These are phyloP conservation scores for Hydra vulgaris DNA, from an alignment of 30 jellyfish, hydroid and myxozoan genomes.

Conservation along the genomic window DNA sequence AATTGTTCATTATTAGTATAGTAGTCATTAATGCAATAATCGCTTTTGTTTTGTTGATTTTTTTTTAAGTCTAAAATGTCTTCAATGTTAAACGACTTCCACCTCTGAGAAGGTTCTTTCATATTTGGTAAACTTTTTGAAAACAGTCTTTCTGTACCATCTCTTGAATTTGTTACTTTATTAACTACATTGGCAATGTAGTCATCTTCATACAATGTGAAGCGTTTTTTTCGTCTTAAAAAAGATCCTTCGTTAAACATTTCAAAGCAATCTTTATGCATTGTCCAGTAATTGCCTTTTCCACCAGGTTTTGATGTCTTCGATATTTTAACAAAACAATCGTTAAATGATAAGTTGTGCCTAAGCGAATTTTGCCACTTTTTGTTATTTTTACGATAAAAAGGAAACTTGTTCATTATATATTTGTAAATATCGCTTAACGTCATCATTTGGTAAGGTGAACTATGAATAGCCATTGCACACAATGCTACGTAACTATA, in stretches of 20 bases:
- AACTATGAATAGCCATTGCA: conserved; percentile 96
- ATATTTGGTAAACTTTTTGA: too few species aligned
- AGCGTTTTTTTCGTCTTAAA: conserved; percentile 74
- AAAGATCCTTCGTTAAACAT: conserved; percentile 94
- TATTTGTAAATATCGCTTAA: conserved; percentile 76
- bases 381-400: conserved; percentile 69
- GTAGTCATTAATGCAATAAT: too few species aligned
- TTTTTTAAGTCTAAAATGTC: background rate
- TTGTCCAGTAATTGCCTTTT: conserved; percentile 92
- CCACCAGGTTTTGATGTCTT: conserved; percentile 93
- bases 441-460: conserved; percentile 89
- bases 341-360: conserved; percentile 85
- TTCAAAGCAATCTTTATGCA: conserved; percentile 81
- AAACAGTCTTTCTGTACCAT: too few species aligned
- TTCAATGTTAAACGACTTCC: conserved; percentile 1
- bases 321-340: conserved; percentile 86
- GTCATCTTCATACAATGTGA: conserved; percentile 28
- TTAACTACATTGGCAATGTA: background rate
- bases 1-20: too few species aligned
- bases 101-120: too few species aligned
- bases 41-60: too few species aligned
- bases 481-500: conserved; percentile 91
- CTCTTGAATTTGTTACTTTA: too few species aligned
- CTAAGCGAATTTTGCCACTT: conserved; percentile 94
- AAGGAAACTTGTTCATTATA: conserved; percentile 83